phyloP scores from a whole-genome alignment of 2,888 invertebrate species.

The Andrena camellia region DNA sequence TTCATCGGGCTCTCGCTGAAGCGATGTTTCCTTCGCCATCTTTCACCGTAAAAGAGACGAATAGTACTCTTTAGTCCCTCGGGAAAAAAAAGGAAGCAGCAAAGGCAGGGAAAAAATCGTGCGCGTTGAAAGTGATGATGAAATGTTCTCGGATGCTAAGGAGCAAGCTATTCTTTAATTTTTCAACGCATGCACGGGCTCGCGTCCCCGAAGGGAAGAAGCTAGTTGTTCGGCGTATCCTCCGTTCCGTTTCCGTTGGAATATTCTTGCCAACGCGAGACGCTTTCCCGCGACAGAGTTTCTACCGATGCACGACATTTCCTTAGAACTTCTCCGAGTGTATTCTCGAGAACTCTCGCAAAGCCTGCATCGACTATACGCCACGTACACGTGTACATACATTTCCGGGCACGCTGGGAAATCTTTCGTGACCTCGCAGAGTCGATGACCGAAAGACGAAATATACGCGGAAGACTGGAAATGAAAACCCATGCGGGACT shows the following conservation, averaged over 20 bases:
- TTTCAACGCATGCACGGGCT: background rate
- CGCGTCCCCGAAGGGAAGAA: background rate
- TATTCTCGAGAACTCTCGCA: background rate
- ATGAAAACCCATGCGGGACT: conserved; percentile 28
- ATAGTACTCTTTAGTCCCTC: background rate
- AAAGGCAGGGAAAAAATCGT: background rate
- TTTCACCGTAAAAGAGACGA: conserved; percentile 44
- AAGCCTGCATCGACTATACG: conserved; percentile 26
- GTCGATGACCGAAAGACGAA: conserved; percentile 40
- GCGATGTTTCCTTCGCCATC: conserved; percentile 52
- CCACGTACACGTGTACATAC: conserved; percentile 32
- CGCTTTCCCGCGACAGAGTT: conserved; percentile 26
- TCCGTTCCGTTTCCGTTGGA: background rate
- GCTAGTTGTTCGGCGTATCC: background rate
- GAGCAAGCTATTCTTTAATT: background rate
- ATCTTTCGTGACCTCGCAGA: conserved; percentile 42
- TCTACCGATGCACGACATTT: conserved; percentile 27
- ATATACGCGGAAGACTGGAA: conserved; percentile 19
- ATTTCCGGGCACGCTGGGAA: conserved; percentile 31
- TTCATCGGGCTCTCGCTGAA: conserved; percentile 35
- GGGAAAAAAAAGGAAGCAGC: background rate
- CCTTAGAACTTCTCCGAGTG: conserved; percentile 22
- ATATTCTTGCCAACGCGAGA: conserved; percentile 2
- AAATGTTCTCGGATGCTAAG: background rate
- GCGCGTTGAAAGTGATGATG: background rate